These are phyloP conservation scores for Drosophila anomalata DNA, from an alignment of 2,888 invertebrate genomes.

Conservation along the genomic window DNA sequence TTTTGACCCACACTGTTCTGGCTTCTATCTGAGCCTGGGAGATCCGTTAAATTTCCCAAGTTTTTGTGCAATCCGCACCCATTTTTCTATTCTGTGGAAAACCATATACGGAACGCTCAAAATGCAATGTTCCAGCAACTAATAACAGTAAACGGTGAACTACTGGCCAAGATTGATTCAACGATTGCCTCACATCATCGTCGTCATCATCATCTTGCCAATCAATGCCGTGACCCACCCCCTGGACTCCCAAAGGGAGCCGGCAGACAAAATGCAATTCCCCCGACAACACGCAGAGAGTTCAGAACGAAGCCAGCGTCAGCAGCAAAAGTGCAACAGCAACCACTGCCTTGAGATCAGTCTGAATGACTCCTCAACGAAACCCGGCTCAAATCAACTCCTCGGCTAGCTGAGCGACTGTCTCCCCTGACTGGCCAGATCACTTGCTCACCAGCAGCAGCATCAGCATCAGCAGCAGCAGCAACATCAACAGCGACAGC, in stretches of 20 bases:
- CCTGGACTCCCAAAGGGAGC: slow-evolving; percentile 22
- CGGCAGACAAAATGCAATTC: slow-evolving; percentile 51
- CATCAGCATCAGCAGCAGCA: slow-evolving; percentile 10
- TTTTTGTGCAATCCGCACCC: not conserved
- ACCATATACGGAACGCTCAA: slow-evolving; percentile 41
- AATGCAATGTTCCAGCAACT: slow-evolving; percentile 51
- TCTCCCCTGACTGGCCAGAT: slow-evolving; percentile 59
- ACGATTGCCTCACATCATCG: slow-evolving; percentile 69
- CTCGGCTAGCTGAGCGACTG: slow-evolving; percentile 46
- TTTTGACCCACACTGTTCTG: not conserved
- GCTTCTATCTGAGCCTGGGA: not conserved
- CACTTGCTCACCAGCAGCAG: slow-evolving; percentile 47
- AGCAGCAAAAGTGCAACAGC: not conserved
- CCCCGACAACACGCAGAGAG: slow-evolving; percentile 53
- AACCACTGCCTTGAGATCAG: slow-evolving; percentile 40
- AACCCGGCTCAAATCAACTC: slow-evolving; percentile 28
- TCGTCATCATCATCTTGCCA: slow-evolving; percentile 47
- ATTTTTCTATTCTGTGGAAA: slow-evolving; percentile 7
- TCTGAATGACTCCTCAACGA: slow-evolving; percentile 22
- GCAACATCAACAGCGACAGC: slow-evolving; percentile 19
- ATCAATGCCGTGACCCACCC: slow-evolving; percentile 40
- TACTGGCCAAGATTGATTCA: slow-evolving; percentile 73
- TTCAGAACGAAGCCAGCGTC: slow-evolving; percentile 26
- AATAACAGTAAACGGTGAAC: slow-evolving; percentile 73
- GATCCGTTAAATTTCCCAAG: not conserved